Base-by-base conservation (phyloP, 2,797 vertebrate genomes). In the Enteromius fasciolatus region DNA sequence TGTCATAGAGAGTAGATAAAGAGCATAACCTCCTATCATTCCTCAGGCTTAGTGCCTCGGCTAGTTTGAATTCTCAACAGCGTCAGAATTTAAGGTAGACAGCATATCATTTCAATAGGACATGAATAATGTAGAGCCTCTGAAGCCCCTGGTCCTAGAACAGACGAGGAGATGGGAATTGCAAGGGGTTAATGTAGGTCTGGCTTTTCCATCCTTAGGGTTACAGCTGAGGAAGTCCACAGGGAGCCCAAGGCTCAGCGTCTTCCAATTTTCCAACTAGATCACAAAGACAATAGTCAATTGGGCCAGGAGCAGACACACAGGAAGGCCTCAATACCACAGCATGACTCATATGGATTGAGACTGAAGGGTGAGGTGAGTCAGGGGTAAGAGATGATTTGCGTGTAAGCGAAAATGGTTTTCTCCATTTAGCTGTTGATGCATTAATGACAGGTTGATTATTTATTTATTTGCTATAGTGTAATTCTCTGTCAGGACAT, bases 1-100 rank as follows among this genome's bases (percentile, higher is more conserved):
- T 48, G 23, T 89, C 67, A 87, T 69, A 87, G 76, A 85, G 25
- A 44, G 87, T 87, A 87, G 88, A 86, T 79, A n/a, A 89, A 76
- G 57, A 70, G 79, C 12, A 12, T 23, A 31, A 63, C n/a, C 15
- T n/a, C 39, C 39, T 33, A 41, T 72, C 17, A 39, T 36, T 75
- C 48, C 28, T 57, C 46, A 23, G n/a, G 14, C 31, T 70, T 77
- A 61, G 54, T 52, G 69, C 64, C 59, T 50, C 33, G 14, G 28
- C 80, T 46, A 69, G 76, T 84, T 68, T 14, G 84, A 66, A 85
- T 81, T 86, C 76, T 79, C 72, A 78, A 85, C 20, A 78, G 83
- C n/a, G 28, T 70, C 84, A 59, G 81, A 73, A 76, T 87, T 86
- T 77, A 86, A 83, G 80, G 36, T 81, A 81, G 80, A 86, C 78